Evolutionary conservation across 2,888 invertebrate species (phyloP).

Genomic region (Chrysolina oricalcia): DNA sequence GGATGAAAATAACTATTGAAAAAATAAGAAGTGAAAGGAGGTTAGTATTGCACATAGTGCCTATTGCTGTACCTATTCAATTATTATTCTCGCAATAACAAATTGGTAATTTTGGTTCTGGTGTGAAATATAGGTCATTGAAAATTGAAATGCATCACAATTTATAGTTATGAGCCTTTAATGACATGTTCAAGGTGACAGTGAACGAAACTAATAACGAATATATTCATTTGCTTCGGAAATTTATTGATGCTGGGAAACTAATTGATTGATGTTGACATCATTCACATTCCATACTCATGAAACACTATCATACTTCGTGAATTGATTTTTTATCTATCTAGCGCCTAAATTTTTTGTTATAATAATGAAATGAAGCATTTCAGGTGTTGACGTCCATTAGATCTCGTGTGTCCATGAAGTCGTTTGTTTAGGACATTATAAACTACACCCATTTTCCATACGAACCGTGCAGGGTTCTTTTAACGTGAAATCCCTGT

Average conservation of each 20-base stretch:
- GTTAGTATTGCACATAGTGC: constrained; percentile 22
- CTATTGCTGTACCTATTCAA: constrained; percentile 21
- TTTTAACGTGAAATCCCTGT: too few species aligned
- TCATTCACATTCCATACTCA: too few species aligned
- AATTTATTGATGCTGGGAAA: not conserved
- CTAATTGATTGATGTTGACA: too few species aligned
- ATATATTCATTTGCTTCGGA: not conserved
- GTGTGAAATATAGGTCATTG: constrained; percentile 34
- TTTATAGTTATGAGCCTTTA: not conserved
- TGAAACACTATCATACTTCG: too few species aligned
- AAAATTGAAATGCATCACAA: constrained; percentile 30
- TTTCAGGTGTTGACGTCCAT: too few species aligned
- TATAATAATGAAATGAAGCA: too few species aligned
- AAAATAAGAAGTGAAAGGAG: constrained; percentile 28
- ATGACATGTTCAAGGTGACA: not conserved
- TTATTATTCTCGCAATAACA: constrained; percentile 24
- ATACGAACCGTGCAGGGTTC: too few species aligned
- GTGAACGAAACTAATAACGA: constrained; percentile 2
- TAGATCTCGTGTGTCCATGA: too few species aligned
- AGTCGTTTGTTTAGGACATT: too few species aligned
- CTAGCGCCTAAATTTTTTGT: too few species aligned
- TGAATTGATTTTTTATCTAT: too few species aligned
- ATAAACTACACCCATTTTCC: too few species aligned
- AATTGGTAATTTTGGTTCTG: constrained; percentile 27
- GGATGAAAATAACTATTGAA: constrained; percentile 2